Evolutionary conservation across 2,113 vertebrate genomes (phyloP), one percentile per base, ranked within the genome.

Genomic region (Oenanthe oenanthe): DNA sequence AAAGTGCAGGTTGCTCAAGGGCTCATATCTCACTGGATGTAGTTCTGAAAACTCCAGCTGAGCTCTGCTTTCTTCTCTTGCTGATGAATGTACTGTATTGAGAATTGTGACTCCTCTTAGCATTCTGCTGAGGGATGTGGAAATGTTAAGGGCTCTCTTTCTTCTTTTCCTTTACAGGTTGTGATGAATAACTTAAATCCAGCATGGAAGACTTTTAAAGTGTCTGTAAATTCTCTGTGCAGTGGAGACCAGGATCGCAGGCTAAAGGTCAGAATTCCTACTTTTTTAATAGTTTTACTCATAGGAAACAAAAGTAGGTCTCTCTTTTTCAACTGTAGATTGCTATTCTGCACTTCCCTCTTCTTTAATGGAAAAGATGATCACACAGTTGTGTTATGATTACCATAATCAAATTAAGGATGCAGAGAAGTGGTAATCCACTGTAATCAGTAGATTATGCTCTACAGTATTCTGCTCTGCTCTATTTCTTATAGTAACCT

Each of bases 131-230:
- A 88, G 47, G 91, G 76, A 79, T 75, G 17, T 63, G 56, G 75
- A 92, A 88, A 91, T 92, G 57, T 57, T 86, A 88, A 84, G 62
- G 31, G 13, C 43, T 91, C 25, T 56, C 38, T 73, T 83, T 21
- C 79, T 40, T 95, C 40, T 97, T 88, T 98, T 82, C 88, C 53
- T 91, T 92, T 53, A 53, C 95, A 99, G 99, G 99, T 99, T 50
- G 98, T 99, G 56, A 99, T 99, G 99, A 99, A 99, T 95, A 99
- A 99, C 96, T 98, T 99, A 88, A 99, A 99, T 91, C 99, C 99
- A 20, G 98, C 98, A 16, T 99, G 99, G 99, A 99, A 99, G 96
- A 98, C 99, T 48, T 99, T 99, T 97, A 99, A 99, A 97, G 99
- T 99, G 32, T 99, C 99, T 3, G 98, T 99, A 61, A 99, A 99